Evolutionary conservation across 2,888 invertebrate species (phyloP).

Genomic region (Drosophila mayaguana): DNA sequence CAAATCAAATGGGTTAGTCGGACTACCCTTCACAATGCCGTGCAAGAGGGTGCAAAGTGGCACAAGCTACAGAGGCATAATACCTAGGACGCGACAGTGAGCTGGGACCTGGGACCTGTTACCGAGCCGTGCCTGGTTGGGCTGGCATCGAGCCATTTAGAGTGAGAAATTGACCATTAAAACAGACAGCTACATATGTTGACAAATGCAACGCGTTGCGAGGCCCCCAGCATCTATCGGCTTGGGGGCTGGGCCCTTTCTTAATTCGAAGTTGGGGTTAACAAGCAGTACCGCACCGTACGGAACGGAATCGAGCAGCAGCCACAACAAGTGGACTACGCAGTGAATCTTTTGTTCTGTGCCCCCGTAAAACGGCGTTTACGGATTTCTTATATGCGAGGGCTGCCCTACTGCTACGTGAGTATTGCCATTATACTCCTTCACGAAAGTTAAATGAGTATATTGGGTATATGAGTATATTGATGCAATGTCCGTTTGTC

Average conservation of each 20-base stretch:
- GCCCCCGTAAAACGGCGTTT: conserved; percentile 15
- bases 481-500: no score
- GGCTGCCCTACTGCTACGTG: neutral
- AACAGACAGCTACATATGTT: conserved; percentile 78
- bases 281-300: conserved; percentile 6
- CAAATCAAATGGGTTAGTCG: neutral
- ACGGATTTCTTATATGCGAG: conserved; percentile 17
- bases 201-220: conserved; percentile 73
- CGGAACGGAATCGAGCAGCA: conserved; percentile 11
- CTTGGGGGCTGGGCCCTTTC: conserved; percentile 11
- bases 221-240: neutral
- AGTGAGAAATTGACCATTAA: conserved; percentile 84
- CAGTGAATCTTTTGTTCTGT: conserved; percentile 34
- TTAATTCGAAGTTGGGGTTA: conserved; percentile 36
- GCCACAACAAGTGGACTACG: conserved; percentile 53
- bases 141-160: conserved; percentile 74
- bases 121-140: conserved; percentile 19
- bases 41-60: conserved; percentile 21
- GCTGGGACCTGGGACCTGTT: conserved; percentile 12
- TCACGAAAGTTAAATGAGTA: no score
- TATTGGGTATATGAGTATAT: no score
- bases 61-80: conserved; percentile 7
- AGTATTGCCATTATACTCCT: neutral
- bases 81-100: neutral
- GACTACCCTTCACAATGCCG: neutral